A percentile compares a stretch with the other conserved stretches of the same genome.
Evolutionary conservation across 2,113 vertebrate genomes (phyloP).

Genomic region (Uria aalge): DNA sequence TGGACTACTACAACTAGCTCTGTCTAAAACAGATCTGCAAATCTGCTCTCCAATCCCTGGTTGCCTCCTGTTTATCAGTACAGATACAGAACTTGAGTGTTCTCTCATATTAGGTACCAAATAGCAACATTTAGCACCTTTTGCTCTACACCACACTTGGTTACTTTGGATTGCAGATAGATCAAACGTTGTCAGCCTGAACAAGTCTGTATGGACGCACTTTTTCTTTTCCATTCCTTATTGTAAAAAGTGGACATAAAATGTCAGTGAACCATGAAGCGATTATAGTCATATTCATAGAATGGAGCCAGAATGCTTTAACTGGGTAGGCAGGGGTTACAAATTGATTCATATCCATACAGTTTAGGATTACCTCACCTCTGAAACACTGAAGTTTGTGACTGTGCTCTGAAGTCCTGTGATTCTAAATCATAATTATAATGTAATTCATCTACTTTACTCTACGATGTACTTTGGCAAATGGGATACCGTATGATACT

Average conservation of each 20-base stretch:
- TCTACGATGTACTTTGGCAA: not conserved
- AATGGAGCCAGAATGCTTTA: not conserved
- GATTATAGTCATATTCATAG: not conserved
- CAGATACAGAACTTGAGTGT: not conserved
- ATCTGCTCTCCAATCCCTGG: not conserved
- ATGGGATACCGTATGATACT: too few relatives aligned
- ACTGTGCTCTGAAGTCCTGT: not conserved
- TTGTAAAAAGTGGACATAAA: not conserved
- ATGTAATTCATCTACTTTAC: not conserved
- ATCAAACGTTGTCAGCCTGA: not conserved
- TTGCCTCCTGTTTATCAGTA: not conserved
- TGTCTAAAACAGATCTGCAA: not conserved
- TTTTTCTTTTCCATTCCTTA: not conserved
- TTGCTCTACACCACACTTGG: not conserved
- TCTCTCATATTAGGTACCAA: not conserved
- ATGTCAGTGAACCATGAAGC: not conserved
- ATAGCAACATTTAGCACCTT: not conserved
- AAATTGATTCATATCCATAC: not conserved
- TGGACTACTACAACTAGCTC: not conserved
- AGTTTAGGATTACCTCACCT: not conserved
- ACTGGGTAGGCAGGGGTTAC: not conserved
- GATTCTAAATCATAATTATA: not conserved
- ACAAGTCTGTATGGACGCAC: not conserved
- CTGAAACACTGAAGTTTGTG: not conserved
- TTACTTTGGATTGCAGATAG: not conserved